Percentiles rank a stretch among this genome's conserved stretches.
These are phyloP conservation scores for Larimichthys polyactis DNA, from an alignment of 2,113 vertebrate genomes.

Conservation along the genomic window DNA sequence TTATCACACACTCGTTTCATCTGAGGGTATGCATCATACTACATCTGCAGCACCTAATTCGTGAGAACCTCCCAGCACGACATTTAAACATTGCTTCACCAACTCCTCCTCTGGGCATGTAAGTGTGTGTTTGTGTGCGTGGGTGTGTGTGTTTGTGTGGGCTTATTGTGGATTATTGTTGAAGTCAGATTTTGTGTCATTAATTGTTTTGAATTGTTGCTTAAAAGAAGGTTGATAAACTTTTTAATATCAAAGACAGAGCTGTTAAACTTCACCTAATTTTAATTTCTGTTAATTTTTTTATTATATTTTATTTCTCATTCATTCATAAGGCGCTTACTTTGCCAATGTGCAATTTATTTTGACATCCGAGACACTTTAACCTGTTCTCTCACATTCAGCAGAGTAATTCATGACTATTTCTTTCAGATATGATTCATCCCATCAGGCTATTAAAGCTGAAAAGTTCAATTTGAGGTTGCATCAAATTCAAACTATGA, in stretches of 20 bases:
- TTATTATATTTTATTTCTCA: too few species aligned
- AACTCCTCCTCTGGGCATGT: slow-evolving; percentile 16
- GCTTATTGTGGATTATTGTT: background rate
- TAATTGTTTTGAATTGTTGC: background rate
- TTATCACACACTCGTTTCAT: slow-evolving; percentile 48
- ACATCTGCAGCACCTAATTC: slow-evolving; percentile 38
- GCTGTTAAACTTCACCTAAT: background rate
- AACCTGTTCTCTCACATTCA: background rate
- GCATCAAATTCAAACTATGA: background rate
- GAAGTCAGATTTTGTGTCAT: background rate
- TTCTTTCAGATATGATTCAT: background rate
- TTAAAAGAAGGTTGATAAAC: background rate
- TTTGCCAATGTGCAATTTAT: too few species aligned
- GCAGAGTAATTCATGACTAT: background rate
- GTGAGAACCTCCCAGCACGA: slow-evolving; percentile 37
- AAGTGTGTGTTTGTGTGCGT: background rate
- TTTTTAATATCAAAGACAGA: background rate
- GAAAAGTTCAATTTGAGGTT: slow-evolving; percentile 1
- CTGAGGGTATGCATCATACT: slow-evolving; percentile 26
- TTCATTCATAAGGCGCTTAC: too few species aligned
- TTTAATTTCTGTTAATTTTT: background rate
- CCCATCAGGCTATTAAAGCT: background rate
- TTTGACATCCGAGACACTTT: too few species aligned
- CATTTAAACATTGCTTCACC: slow-evolving; percentile 57
- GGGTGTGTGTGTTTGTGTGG: background rate